phyloP scores from a whole-genome alignment of 2,888 invertebrate genomes.

The Leuctra nigra region DNA sequence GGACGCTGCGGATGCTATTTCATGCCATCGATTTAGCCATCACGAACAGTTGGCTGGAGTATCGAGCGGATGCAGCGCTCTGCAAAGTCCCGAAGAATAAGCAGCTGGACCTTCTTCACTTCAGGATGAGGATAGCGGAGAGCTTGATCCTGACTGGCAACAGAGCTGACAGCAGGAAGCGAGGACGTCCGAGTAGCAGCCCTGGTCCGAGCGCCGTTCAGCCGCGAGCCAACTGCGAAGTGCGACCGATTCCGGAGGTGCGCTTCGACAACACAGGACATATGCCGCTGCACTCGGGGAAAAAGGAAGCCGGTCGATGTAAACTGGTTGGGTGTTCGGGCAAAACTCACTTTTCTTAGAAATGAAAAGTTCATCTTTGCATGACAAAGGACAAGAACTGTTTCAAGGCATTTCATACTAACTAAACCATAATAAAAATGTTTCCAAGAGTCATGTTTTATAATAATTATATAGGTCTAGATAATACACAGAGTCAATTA shows the following conservation, averaged over 20 bases:
- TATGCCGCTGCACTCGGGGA: not conserved
- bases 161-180: not conserved
- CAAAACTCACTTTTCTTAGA: not conserved
- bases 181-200: not conserved
- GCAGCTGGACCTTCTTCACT: not conserved
- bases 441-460: too few species aligned
- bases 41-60: constrained; percentile 24
- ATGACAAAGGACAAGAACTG: not conserved
- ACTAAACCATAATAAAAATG: too few species aligned
- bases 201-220: not conserved
- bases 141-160: not conserved
- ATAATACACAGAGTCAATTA: too few species aligned
- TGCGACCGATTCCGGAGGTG: not conserved
- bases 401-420: too few species aligned
- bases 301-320: not conserved
- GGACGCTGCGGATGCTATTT: constrained; percentile 26
- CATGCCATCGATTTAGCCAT: constrained; percentile 27
- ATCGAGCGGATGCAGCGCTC: not conserved
- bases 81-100: not conserved
- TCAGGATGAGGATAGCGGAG: not conserved
- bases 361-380: not conserved
- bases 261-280: not conserved
- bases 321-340: not conserved
- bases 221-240: not conserved
- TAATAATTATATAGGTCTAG: too few species aligned